Evolutionary conservation across 1,140 invertebrate species (phyloP).

Genomic region (Achatina immaculata): DNA sequence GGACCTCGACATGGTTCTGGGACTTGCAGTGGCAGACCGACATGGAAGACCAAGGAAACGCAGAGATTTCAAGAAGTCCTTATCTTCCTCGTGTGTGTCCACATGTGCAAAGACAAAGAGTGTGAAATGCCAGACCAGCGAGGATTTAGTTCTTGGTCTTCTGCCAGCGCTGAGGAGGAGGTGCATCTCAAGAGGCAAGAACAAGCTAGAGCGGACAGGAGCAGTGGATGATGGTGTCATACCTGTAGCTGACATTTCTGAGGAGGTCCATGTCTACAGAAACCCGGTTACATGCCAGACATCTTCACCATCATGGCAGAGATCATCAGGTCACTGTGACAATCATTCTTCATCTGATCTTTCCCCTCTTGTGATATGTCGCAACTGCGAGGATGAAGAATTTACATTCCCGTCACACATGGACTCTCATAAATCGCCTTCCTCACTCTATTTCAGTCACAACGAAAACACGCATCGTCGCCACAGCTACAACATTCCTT

Average conservation of each 20-base stretch:
- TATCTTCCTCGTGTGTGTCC: conserved; percentile 29
- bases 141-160: conserved; percentile 10
- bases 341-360: not conserved
- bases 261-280: too few relatives aligned
- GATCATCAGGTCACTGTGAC: not conserved
- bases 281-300: too few relatives aligned
- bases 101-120: conserved; percentile 1
- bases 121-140: conserved; percentile 35
- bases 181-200: conserved; percentile 4
- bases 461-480: not conserved
- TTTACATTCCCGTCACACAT: not conserved
- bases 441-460: too few relatives aligned
- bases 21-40: not conserved
- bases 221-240: conserved; percentile 4
- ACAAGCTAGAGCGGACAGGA: conserved; percentile 15
- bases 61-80: conserved; percentile 23
- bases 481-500: not conserved
- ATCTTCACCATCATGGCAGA: not conserved
- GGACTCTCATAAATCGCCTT: not conserved
- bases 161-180: conserved; percentile 22
- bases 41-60: not conserved
- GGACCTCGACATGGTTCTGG: not conserved
- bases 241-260: not conserved
- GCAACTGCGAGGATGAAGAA: not conserved
- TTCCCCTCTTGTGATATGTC: not conserved